Base-by-base conservation (phyloP, 2,888 invertebrate species). In the Cantharis lateralis region DNA sequence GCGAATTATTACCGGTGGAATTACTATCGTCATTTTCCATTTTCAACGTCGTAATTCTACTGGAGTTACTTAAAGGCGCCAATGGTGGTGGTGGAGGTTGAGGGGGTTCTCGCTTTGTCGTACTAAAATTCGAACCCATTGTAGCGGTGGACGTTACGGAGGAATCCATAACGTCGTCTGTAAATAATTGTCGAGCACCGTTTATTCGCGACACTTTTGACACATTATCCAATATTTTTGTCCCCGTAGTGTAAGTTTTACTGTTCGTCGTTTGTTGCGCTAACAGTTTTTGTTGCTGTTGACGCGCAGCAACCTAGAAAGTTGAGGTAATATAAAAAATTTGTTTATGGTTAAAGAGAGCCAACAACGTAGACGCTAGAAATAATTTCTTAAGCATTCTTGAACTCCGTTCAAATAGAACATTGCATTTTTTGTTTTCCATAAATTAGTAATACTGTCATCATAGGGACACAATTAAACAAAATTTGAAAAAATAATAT, bases 291-390 rank as follows among this genome's bases (percentile, higher is more conserved):
- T 91, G 90, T 83, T 91, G 91, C 82, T 93, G 92, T 84, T 93
- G 94, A 1, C 93, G 90, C 82, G 94, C 93, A 0, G 92, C 92
- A 77, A 93, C 93, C 93, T 93, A 84, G 28, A 78, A 32, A 48
- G 11, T 32, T 48, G 48, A 28, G 7, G 4, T 7, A 48, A n/a
- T 32, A n/a, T 48, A 48, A 48, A n/a, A 48, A 48, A 48, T 48
- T 48, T 48, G 48, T 48, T 48, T 48, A 48, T n/a, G 48, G 7
- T 48, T 48, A 48, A 48, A n/a, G n/a, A 48, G 48, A 48, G 48
- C 48, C 48, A 48, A 48, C 48, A 7, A 48, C 7, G n/a, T 48
- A 48, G 48, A 7, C 48, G 48, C 48, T n/a, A 48, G 48, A 48
- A 48, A 48, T 48, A 48, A 48, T 48, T 48, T n/a, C 2, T 48